Percentiles rank a stretch among this genome's conserved stretches.
phyloP scores from a whole-genome alignment of 2,113 vertebrate species.

The Hyla sarda region DNA sequence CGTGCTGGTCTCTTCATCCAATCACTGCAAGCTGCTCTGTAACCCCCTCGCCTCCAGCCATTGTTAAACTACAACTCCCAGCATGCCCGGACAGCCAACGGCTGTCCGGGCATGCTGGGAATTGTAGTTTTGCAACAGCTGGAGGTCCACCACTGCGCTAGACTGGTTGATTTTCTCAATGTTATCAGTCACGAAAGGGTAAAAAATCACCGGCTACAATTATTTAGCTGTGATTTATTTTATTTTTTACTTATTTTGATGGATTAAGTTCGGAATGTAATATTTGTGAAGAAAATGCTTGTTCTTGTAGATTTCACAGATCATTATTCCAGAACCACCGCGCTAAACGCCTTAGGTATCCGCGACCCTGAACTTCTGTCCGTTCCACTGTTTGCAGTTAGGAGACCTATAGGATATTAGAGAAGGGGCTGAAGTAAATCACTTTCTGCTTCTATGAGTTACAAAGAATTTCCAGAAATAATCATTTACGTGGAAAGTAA shows the following conservation, averaged over 20 bases:
- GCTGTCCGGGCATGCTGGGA: too few species aligned
- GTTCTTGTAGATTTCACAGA: slow-evolving; percentile 15
- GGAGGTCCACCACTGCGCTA: too few species aligned
- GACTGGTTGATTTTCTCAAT: too few species aligned
- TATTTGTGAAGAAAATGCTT: slow-evolving; percentile 9
- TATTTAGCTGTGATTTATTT: background rate
- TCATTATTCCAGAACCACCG: background rate
- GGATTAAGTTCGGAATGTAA: slow-evolving; percentile 29
- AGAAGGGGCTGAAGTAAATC: background rate
- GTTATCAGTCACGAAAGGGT: background rate
- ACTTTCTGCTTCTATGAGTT: background rate
- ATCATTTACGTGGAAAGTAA: background rate
- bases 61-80: too few species aligned
- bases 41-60: too few species aligned
- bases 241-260: background rate
- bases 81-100: too few species aligned
- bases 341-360: background rate
- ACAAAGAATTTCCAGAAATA: slow-evolving; percentile 2
- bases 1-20: too few species aligned
- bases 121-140: too few species aligned
- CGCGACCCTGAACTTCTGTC: slow-evolving; percentile 22
- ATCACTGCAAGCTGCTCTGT: too few species aligned
- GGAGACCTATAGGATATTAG: background rate
- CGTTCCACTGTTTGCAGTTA: background rate
- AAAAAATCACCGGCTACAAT: background rate